phyloP scores from a whole-genome alignment of 2,113 vertebrate genomes.

The Alligator mississippiensis region DNA sequence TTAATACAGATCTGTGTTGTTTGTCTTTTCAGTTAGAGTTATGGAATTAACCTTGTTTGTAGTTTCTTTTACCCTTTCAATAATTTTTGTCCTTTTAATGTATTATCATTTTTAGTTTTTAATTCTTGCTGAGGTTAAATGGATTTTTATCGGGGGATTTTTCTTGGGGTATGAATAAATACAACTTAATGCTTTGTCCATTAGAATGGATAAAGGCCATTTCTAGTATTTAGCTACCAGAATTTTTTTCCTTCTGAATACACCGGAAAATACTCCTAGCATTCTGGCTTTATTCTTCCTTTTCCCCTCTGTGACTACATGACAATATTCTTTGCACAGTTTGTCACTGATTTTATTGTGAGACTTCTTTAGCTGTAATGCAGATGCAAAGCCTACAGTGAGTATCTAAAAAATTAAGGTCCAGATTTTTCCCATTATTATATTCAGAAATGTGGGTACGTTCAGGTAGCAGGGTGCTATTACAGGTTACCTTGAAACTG shows the following conservation, averaged over 20 bases:
- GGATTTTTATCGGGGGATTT: background rate
- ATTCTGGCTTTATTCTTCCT: background rate
- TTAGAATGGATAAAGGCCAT: background rate
- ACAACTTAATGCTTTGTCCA: background rate
- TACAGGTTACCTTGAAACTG: no score
- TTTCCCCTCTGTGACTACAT: background rate
- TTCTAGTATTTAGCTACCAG: background rate
- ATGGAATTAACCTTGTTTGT: background rate
- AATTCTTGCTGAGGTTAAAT: background rate
- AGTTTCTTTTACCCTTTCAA: background rate
- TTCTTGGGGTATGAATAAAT: background rate
- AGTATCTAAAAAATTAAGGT: background rate
- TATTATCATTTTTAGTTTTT: background rate
- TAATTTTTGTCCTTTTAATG: background rate
- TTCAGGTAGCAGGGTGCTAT: no score
- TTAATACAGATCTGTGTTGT: background rate
- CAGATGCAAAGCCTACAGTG: accelerated
- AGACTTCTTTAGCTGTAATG: background rate
- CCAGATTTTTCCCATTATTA: background rate
- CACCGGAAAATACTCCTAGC: background rate
- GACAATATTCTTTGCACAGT: background rate
- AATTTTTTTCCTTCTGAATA: background rate
- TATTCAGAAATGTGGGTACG: background rate
- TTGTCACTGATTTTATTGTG: background rate
- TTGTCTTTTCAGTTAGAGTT: background rate